These are phyloP conservation scores for Berghia stephanieae DNA, from an alignment of 1,140 invertebrate genomes.

Conservation along the genomic window DNA sequence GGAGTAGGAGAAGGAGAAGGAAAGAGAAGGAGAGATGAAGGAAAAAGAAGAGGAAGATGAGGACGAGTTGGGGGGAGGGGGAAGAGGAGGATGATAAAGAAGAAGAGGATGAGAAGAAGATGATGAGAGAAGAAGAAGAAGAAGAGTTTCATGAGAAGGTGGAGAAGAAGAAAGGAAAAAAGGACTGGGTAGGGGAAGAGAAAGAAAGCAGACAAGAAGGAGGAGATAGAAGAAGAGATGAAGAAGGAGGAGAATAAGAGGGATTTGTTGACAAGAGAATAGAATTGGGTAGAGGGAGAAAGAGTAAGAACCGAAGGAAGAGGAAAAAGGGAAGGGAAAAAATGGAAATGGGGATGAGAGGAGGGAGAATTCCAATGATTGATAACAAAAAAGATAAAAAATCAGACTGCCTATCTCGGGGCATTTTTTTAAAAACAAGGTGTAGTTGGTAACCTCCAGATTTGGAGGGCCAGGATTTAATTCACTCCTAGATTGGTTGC, in stretches of 20 bases:
- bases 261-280: neutral
- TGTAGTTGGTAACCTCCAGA: no score
- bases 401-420: no score
- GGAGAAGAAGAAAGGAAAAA: neutral
- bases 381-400: no score
- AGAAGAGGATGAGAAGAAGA: neutral
- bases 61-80: no score
- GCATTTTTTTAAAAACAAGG: no score
- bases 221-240: neutral
- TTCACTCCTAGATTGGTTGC: no score
- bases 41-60: neutral
- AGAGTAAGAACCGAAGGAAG: neutral
- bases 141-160: neutral
- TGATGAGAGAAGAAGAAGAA: neutral
- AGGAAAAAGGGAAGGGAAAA: slow-evolving; percentile 1
- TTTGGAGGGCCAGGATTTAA: no score
- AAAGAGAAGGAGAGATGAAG: neutral
- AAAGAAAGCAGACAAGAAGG: neutral
- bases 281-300: neutral
- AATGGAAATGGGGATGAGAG: neutral
- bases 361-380: no score
- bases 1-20: no score
- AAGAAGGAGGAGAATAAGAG: neutral
- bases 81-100: no score
- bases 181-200: neutral